Base-by-base conservation (phyloP, 2,888 invertebrate genomes). In the Seladonia tumulorum region DNA sequence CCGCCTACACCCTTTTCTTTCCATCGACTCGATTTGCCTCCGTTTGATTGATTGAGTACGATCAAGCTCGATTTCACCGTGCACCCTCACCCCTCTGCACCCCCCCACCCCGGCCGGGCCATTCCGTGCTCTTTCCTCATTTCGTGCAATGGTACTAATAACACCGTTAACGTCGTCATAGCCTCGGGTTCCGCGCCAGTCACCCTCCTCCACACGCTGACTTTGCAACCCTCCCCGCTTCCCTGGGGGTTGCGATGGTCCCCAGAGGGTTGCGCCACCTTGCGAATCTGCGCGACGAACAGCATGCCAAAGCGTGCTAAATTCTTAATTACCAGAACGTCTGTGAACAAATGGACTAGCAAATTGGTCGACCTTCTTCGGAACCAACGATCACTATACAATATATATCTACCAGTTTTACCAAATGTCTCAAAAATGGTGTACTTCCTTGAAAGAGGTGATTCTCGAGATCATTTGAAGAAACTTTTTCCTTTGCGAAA, bases 1-100 rank as follows among this genome's bases (percentile, higher is more conserved):
- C 47, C 10, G 72, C 14, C 42, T 60, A 25, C 29, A 18, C 73
- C 77, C n/a, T 70, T 81, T 84, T 71, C 73, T 76, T 75, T 57
- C 71, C 42, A 49, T 66, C 85, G 78, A 78, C 84, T 88, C 88
- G 88, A 91, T 90, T 91, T 90, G 91, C 89, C 90, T 87, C 82
- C 83, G 88, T 90, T 91, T 91, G 91, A 91, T 91, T 88, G 91
- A 91, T 91, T 85, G 90, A 83, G 80, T 42, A 63, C 86, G 88
- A 91, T 91, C 87, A 84, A 85, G 83, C 73, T 88, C 89, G 89
- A 90, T 90, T 89, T 89, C 89, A 86, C 29, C 81, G 71, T 78
- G 71, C 86, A 63, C 66, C 83, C 42, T 5, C 75, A 2, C 60
- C 42, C 8, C 74, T n/a, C 42, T 12, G 12, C 71, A n/a, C n/a